These are phyloP conservation scores for Catostomus latipinnis DNA, from an alignment of 2,797 vertebrate genomes.

Conservation along the genomic window DNA sequence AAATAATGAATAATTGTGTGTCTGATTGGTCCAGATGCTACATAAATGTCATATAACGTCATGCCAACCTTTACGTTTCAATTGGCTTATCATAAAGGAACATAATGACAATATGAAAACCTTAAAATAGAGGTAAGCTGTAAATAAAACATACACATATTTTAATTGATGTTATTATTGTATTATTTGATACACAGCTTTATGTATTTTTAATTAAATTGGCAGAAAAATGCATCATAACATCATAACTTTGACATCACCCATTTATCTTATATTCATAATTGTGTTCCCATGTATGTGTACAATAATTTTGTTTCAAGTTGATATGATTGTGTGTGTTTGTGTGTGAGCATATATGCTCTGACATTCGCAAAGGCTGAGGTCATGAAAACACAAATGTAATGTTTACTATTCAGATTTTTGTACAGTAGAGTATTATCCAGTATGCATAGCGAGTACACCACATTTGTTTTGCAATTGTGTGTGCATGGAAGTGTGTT, in stretches of 20 bases:
- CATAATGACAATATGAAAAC: not conserved
- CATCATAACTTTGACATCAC: not conserved
- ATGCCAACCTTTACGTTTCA: constrained; percentile 31
- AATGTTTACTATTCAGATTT: not conserved
- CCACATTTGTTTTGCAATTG: constrained; percentile 12
- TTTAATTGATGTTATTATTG: not conserved
- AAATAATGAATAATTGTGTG: too few relatives aligned
- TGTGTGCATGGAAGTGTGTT: constrained; percentile 40
- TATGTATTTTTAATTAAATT: not conserved
- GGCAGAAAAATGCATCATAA: not conserved
- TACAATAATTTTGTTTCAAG: constrained; percentile 2
- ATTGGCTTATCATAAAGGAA: not conserved
- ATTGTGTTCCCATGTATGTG: not conserved
- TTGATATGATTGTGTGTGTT: constrained; percentile 7
- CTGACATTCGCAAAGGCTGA: not conserved
- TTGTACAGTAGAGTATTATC: constrained; percentile 14
- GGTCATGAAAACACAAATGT: not conserved
- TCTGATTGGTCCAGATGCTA: too few relatives aligned
- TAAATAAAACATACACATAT: not conserved
- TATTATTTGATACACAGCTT: constrained; percentile 15
- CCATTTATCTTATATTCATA: not conserved
- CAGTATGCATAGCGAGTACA: not conserved
- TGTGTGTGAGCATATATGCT: not conserved
- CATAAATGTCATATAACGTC: not conserved
- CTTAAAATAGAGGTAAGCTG: not conserved